A percentile compares a stretch with the other conserved stretches of the same genome.
phyloP scores from a whole-genome alignment of 2,113 vertebrate species.

The Chionomys nivalis region DNA sequence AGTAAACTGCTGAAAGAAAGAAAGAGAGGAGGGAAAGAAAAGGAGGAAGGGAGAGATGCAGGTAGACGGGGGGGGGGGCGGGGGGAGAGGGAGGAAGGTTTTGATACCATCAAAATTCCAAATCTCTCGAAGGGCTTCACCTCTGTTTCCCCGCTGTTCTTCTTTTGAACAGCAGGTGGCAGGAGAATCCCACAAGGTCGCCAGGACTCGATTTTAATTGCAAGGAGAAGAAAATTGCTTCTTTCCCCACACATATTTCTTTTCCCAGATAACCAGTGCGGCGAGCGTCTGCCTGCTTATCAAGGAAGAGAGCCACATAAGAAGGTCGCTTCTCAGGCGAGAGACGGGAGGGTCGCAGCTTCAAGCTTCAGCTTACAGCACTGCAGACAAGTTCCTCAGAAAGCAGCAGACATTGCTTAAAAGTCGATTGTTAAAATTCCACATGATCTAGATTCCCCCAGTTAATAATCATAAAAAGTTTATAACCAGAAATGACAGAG shows the following conservation, averaged over 20 bases:
- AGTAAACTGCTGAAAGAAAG: neutral
- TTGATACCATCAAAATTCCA: neutral
- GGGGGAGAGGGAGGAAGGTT: neutral
- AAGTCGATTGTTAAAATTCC: slow-evolving; percentile 72
- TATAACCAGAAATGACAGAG: slow-evolving; percentile 78
- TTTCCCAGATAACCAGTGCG: slow-evolving; percentile 66
- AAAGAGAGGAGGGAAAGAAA: neutral
- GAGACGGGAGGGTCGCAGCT: neutral
- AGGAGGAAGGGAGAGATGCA: too few relatives aligned
- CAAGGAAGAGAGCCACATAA: slow-evolving; percentile 42
- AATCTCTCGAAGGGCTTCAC: neutral
- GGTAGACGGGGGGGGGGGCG: too few relatives aligned
- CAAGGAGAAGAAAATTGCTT: slow-evolving; percentile 76
- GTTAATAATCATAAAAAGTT: slow-evolving; percentile 80
- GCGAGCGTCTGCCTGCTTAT: slow-evolving; percentile 64
- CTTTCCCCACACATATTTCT: slow-evolving; percentile 77
- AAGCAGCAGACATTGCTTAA: slow-evolving; percentile 57
- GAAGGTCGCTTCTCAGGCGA: slow-evolving; percentile 53
- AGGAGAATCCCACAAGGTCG: slow-evolving; percentile 84
- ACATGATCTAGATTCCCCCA: slow-evolving; percentile 71
- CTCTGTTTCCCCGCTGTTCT: slow-evolving; percentile 74
- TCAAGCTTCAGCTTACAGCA: slow-evolving; percentile 30
- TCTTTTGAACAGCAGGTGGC: slow-evolving; percentile 86
- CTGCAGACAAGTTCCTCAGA: slow-evolving; percentile 61
- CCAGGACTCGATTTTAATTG: slow-evolving; percentile 71